These are phyloP conservation scores for Girardinus metallicus DNA, from an alignment of 2,797 vertebrate species.

Conservation along the genomic window DNA sequence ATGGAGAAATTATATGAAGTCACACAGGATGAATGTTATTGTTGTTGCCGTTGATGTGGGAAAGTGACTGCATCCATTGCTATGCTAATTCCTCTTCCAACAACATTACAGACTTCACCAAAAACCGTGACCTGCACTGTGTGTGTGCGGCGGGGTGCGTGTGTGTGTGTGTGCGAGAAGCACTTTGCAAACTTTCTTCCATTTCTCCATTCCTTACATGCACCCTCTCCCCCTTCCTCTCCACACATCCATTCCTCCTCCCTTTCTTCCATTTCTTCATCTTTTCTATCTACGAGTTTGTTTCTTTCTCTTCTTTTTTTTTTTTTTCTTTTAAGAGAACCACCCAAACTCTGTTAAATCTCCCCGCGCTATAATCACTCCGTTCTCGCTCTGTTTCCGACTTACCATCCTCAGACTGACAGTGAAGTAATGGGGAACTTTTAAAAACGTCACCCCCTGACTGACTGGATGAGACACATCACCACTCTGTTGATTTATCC, in stretches of 20 bases:
- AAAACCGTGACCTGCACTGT: slow-evolving; percentile 48
- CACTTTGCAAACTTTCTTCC: slow-evolving; percentile 20
- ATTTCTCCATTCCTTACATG: slow-evolving; percentile 38
- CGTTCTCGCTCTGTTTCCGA: slow-evolving; percentile 37
- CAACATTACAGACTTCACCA: slow-evolving; percentile 49
- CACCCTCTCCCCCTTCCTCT: slow-evolving; percentile 31
- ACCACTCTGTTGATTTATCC: slow-evolving; percentile 72
- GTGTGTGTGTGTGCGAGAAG: slow-evolving; percentile 35
- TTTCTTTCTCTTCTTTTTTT: not conserved
- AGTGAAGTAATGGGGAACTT: slow-evolving; percentile 56
- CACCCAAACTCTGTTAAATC: slow-evolving; percentile 47
- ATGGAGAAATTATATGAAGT: slow-evolving; percentile 78
- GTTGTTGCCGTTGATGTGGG: slow-evolving; percentile 76
- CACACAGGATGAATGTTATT: slow-evolving; percentile 73
- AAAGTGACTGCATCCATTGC: slow-evolving; percentile 57
- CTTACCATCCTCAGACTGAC: slow-evolving; percentile 53
- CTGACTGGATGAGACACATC: slow-evolving; percentile 58
- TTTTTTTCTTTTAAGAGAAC: slow-evolving; percentile 27
- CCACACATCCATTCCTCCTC: slow-evolving; percentile 30
- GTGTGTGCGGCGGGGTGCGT: slow-evolving; percentile 10
- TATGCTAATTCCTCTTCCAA: slow-evolving; percentile 61
- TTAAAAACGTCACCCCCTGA: slow-evolving; percentile 67
- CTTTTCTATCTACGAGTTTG: slow-evolving; percentile 17
- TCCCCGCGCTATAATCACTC: slow-evolving; percentile 46
- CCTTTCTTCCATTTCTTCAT: slow-evolving; percentile 50